Percentiles rank a stretch among this genome's conserved stretches.
phyloP scores from a whole-genome alignment of 2,888 invertebrate genomes.

The Hypsopygia costalis region DNA sequence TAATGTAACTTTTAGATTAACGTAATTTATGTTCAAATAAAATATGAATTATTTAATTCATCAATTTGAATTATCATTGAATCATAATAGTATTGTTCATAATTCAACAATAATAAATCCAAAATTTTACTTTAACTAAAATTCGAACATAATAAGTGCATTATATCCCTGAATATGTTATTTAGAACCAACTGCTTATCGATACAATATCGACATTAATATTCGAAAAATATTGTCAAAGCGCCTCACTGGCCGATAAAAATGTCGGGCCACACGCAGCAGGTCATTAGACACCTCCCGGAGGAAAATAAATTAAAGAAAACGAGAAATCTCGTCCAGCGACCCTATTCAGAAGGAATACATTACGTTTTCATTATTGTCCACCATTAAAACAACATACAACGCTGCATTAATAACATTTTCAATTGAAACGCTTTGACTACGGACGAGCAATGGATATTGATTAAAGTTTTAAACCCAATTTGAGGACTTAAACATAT shows the following conservation, averaged over 20 bases:
- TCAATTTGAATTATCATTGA: too few relatives aligned
- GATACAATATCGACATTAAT: constrained; percentile 63
- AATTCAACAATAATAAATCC: too few relatives aligned
- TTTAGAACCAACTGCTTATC: constrained; percentile 34
- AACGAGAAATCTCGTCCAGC: constrained; percentile 71
- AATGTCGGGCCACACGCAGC: constrained; percentile 77
- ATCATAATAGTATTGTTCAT: too few relatives aligned
- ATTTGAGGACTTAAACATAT: constrained; percentile 29
- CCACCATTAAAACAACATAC: constrained; percentile 19
- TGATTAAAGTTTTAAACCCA: constrained; percentile 12
- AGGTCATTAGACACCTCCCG: constrained; percentile 77
- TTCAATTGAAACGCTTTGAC: not conserved
- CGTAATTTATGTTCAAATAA: too few relatives aligned
- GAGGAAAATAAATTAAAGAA: constrained; percentile 77
- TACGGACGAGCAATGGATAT: constrained; percentile 29
- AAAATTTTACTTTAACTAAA: too few relatives aligned
- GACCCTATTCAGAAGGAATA: constrained; percentile 49
- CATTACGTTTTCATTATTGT: constrained; percentile 25
- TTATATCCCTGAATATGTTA: too few relatives aligned
- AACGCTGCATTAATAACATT: constrained; percentile 20
- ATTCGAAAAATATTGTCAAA: constrained; percentile 75
- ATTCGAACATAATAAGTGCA: too few relatives aligned
- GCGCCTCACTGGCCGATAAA: constrained; percentile 71
- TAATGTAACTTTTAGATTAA: constrained; percentile 21
- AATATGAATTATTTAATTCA: too few relatives aligned